Evolutionary conservation across 2,113 vertebrate genomes (phyloP).

Genomic region (Natator depressus): DNA sequence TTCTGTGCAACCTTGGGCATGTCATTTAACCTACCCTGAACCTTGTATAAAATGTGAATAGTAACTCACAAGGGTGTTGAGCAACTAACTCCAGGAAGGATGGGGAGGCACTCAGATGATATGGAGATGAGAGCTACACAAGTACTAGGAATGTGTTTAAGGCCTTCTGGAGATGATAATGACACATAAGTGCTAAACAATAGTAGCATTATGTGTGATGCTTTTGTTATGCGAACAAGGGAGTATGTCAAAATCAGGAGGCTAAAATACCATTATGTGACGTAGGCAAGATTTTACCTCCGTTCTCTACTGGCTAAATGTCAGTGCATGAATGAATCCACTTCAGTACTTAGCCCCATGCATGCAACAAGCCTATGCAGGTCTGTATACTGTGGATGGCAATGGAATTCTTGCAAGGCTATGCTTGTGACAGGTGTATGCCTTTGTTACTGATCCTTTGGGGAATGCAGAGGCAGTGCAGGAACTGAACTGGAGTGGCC

Average conservation of each 20-base stretch:
- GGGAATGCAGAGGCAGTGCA: not conserved
- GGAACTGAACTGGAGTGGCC: fast-evolving
- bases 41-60: not conserved
- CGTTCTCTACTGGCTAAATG: not conserved
- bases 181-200: fast-evolving
- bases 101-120: not conserved
- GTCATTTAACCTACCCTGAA: not conserved
- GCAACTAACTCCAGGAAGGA: fast-evolving
- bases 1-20: not conserved
- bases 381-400: not conserved
- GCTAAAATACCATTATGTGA: not conserved
- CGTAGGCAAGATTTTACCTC: not conserved
- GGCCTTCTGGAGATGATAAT: fast-evolving
- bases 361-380: not conserved
- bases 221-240: conserved; percentile 33
- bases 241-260: not conserved
- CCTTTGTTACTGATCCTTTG: not conserved
- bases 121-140: not conserved
- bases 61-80: not conserved
- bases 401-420: not conserved
- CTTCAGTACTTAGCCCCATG: not conserved
- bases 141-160: not conserved
- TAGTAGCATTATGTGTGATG: not conserved
- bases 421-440: not conserved
- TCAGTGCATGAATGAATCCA: not conserved